Evolutionary conservation across 1,140 invertebrate species (phyloP), one percentile per base, ranked within the genome.

Genomic region (Aphaenogaster ashmeadi): DNA sequence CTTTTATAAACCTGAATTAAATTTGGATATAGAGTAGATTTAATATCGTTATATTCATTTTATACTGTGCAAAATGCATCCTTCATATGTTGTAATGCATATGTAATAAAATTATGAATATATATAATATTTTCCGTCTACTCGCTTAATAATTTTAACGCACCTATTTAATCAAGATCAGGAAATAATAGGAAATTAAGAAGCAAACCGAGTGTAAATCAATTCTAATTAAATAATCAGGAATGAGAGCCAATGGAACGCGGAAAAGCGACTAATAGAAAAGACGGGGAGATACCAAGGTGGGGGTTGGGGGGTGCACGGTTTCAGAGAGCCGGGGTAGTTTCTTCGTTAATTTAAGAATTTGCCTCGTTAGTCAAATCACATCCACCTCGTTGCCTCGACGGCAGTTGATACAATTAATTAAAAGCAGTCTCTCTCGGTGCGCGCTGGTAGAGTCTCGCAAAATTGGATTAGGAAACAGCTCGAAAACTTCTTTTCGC

Each of bases 311-410:
- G 38, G 56, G 41, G 69, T 33, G 27, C 33, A 41, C n/a, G 13
- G 52, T 41, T 83, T 60, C 67, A 33, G 56, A 67, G 79, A 44
- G 87, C 67, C 47, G 47, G 64, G 64, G 60, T 52, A 72, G 64
- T 64, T 87, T 75, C 78, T 90, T 92, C 92, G 93, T 93, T 94
- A 93, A 94, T 94, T 95, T 95, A 95, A 94, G 94, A 95, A 95
- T 95, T 93, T 93, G 93, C 90, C 93, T 95, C 94, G 95, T 95
- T 95, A 95, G 94, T 88, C 88, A 91, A 94, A 95, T 95, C 91
- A 90, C 88, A 92, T 93, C 67, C 93, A 91, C 90, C 86, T 93
- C 91, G 94, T 93, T 94, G 94, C 91, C 72, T 77, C 75, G 67
- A 87, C 81, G 77, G 69, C 60, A 88, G 94, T 95, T 95, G 94